A percentile compares a stretch with the other conserved stretches of the same genome.
Conservation (phyloP, 2,113 vertebrate species). For the Dasyprocta punctata region DNA sequence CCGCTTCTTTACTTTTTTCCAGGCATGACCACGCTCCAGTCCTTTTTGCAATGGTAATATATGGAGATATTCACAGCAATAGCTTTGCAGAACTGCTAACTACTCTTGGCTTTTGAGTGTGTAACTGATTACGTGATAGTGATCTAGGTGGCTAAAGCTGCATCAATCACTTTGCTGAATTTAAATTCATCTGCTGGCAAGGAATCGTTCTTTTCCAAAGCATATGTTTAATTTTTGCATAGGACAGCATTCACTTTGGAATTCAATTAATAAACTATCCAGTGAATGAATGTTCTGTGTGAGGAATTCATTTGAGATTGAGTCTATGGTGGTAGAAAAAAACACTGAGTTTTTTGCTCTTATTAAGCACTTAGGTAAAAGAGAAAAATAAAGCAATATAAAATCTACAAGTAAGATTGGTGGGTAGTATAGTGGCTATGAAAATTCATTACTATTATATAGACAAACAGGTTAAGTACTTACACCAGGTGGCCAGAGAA, state of each 20-base stretch:
- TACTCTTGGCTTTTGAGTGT: neutral
- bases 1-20: neutral
- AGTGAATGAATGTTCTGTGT: neutral
- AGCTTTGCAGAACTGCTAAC: neutral
- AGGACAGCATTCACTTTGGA: neutral
- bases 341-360: neutral
- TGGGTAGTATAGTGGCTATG: neutral
- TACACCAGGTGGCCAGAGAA: neutral
- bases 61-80: neutral
- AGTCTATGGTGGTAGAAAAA: neutral
- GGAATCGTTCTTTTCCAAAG: neutral
- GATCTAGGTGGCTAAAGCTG: neutral
- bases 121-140: neutral
- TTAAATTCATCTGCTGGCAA: neutral
- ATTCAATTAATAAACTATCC: neutral
- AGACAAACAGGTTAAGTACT: too few relatives aligned
- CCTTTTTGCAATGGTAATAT: neutral
- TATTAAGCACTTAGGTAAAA: neutral
- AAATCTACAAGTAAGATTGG: neutral
- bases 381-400: neutral
- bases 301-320: neutral
- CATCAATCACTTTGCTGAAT: neutral
- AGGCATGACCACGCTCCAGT: neutral
- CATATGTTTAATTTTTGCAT: neutral
- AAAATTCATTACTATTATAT: neutral